A percentile compares a stretch with the other conserved stretches of the same genome.
These are phyloP conservation scores for Tenthredo livida DNA, from an alignment of 2,888 invertebrate genomes.

Conservation along the genomic window DNA sequence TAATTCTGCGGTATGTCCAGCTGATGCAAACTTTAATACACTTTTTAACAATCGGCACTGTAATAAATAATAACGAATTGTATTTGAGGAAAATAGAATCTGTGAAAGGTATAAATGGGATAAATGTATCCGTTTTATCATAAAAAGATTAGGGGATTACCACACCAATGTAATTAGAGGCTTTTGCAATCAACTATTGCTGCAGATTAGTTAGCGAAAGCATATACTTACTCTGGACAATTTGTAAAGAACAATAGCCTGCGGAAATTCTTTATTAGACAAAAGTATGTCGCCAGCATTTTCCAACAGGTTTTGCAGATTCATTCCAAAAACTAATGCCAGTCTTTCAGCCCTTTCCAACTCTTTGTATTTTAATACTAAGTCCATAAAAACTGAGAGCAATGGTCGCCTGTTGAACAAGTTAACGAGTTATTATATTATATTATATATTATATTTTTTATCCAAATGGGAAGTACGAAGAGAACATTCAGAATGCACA, in stretches of 20 bases:
- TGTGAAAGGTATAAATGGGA: neutral
- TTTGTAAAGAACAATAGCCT: constrained; percentile 90
- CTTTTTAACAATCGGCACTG: constrained; percentile 82
- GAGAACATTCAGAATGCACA: constrained; percentile 66
- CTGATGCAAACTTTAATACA: constrained; percentile 82
- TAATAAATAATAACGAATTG: constrained; percentile 54
- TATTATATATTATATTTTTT: neutral
- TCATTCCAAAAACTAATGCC: constrained; percentile 82
- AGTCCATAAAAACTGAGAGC: constrained; percentile 80
- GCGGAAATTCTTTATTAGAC: constrained; percentile 86
- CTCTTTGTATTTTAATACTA: constrained; percentile 80
- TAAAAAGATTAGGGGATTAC: neutral
- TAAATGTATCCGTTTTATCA: neutral
- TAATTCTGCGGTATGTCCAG: constrained; percentile 83
- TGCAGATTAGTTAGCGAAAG: neutral
- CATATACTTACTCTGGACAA: constrained; percentile 83
- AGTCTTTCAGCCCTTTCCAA: constrained; percentile 81
- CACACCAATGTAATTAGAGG: neutral
- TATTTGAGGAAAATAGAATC: constrained; percentile 27
- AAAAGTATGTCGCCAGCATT: constrained; percentile 91
- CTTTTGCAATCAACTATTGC: neutral
- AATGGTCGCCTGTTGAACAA: constrained; percentile 76
- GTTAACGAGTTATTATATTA: constrained; percentile 1
- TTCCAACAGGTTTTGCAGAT: constrained; percentile 85
- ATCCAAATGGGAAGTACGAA: constrained; percentile 1